phyloP scores from a whole-genome alignment of 2,113 vertebrate species.

The Syngnathus floridae region DNA sequence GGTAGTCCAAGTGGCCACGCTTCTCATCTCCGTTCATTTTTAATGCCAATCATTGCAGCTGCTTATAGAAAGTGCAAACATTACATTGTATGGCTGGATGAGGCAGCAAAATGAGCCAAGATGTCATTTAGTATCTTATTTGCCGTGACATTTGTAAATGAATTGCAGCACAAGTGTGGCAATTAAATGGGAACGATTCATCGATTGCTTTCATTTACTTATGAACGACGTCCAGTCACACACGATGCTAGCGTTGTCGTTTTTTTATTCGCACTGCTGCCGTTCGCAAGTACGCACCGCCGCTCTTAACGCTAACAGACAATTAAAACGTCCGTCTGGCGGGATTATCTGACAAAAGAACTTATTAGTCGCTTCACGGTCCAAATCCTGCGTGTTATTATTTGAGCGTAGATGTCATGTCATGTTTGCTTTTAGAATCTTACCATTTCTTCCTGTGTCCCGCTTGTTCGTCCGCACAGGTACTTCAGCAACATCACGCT shows the following conservation, averaged over 20 bases:
- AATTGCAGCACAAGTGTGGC: constrained; percentile 17
- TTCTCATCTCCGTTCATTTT: constrained; percentile 31
- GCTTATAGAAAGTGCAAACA: constrained; percentile 7
- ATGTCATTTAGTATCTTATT: constrained; percentile 27
- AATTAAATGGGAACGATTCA: constrained; percentile 42
- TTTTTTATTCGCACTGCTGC: constrained; percentile 52
- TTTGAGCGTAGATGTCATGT: constrained; percentile 44
- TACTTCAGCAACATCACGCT: constrained; percentile 94
- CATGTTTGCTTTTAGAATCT: constrained; percentile 8
- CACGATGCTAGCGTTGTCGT: constrained; percentile 27
- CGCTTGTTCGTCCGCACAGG: constrained; percentile 54
- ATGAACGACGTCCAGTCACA: constrained; percentile 27
- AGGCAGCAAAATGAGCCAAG: constrained; percentile 10
- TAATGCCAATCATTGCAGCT: constrained; percentile 23
- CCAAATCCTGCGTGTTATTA: constrained; percentile 52
- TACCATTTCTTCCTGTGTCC: constrained; percentile 7
- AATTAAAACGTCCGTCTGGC: constrained; percentile 39
- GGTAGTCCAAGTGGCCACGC: constrained; percentile 42
- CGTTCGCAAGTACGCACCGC: constrained; percentile 55
- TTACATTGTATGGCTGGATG: not conserved
- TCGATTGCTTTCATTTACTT: constrained; percentile 32
- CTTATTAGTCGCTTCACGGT: constrained; percentile 43
- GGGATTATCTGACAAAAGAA: constrained; percentile 44
- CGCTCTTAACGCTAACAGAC: constrained; percentile 41
- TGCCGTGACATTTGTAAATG: constrained; percentile 23